phyloP scores from a whole-genome alignment of 1,140 invertebrate genomes.

The Thaumatotibia leucotreta region DNA sequence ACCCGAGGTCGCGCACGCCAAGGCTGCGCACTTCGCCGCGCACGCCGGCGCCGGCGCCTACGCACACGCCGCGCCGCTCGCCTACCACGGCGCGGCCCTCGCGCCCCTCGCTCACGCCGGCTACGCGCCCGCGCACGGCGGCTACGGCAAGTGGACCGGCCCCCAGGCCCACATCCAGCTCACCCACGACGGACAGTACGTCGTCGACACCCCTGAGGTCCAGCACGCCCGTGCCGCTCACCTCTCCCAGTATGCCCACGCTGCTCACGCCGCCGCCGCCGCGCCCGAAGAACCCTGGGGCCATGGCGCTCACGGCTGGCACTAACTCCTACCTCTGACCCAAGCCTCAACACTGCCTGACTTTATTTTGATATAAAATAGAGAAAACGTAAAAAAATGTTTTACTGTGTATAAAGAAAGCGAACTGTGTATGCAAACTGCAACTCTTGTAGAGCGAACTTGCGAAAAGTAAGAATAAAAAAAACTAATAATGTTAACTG shows the following conservation, averaged over 20 bases:
- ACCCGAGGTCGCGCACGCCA: constrained; percentile 75
- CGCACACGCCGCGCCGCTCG: constrained; percentile 13
- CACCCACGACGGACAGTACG: constrained; percentile 73
- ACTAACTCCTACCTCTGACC: constrained; percentile 61
- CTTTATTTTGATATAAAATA: constrained; percentile 67
- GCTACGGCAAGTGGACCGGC: constrained; percentile 64
- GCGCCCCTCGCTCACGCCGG: constrained; percentile 43
- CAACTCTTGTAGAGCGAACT: constrained; percentile 53
- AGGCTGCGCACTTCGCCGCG: constrained; percentile 73
- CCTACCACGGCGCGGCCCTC: too few species aligned
- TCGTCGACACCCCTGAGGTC: constrained; percentile 72
- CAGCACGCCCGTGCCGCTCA: constrained; percentile 69
- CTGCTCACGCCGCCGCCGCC: constrained; percentile 60
- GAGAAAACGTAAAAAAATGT: constrained; percentile 59
- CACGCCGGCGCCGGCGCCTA: constrained; percentile 72
- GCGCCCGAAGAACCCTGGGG: constrained; percentile 62
- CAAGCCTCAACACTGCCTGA: constrained; percentile 44
- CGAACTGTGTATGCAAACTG: constrained; percentile 56
- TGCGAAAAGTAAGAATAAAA: constrained; percentile 51
- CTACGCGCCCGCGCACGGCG: constrained; percentile 30
- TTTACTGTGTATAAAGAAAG: constrained; percentile 63
- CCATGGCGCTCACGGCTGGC: constrained; percentile 56
- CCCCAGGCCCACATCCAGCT: constrained; percentile 70
- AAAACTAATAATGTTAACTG: constrained; percentile 46
- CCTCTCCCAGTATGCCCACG: constrained; percentile 58